Percentiles rank a stretch among this genome's conserved stretches.
Evolutionary conservation across 2,113 vertebrate genomes (phyloP).

Genomic region (Bambusicola thoracicus): DNA sequence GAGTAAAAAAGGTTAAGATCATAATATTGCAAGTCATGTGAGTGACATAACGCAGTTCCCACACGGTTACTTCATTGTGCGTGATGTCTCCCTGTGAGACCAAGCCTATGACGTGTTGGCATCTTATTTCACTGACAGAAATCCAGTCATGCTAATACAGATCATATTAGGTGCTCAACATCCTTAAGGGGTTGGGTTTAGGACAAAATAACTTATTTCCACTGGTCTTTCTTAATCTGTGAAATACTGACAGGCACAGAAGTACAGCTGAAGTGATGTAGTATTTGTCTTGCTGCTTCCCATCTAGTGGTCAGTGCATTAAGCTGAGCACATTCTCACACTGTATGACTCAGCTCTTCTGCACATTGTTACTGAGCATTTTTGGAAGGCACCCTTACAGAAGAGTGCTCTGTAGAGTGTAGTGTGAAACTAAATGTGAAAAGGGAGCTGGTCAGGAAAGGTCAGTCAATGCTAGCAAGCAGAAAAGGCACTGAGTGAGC

Average conservation of each 20-base stretch:
- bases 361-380: neutral
- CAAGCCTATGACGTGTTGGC: neutral
- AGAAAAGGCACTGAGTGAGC: neutral
- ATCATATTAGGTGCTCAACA: neutral
- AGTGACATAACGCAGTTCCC: conserved; percentile 39
- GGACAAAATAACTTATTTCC: conserved; percentile 20
- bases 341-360: neutral
- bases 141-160: conserved; percentile 4
- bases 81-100: neutral
- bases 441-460: neutral
- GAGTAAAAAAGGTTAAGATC: neutral
- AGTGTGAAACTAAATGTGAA: neutral
- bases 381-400: neutral
- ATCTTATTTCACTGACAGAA: conserved; percentile 63
- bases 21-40: neutral
- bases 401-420: neutral
- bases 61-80: conserved; percentile 55
- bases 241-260: neutral
- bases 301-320: neutral
- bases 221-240: neutral
- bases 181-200: neutral
- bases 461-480: neutral
- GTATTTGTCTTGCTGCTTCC: neutral
- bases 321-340: neutral
- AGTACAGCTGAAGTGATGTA: neutral